Percentiles rank a stretch among this genome's conserved stretches.
Evolutionary conservation across 2,888 invertebrate genomes (phyloP).

Genomic region (Ophion ventricosus): DNA sequence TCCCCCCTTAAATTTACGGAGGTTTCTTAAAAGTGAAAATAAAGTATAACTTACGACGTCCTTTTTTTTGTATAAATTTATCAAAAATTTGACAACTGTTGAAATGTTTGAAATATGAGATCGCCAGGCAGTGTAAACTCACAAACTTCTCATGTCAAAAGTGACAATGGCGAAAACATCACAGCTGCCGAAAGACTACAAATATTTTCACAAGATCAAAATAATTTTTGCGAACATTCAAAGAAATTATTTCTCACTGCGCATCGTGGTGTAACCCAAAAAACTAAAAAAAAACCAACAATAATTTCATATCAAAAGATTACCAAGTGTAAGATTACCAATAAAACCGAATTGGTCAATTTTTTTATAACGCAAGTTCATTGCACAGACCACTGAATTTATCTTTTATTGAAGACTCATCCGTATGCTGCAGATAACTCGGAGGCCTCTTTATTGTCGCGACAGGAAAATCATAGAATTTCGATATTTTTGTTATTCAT

Average conservation of each 20-base stretch:
- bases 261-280: no score
- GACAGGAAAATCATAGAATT: slow-evolving; percentile 3
- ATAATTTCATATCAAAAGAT: not conserved
- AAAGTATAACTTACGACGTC: no score
- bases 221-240: not conserved
- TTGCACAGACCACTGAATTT: not conserved
- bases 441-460: not conserved
- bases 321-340: not conserved
- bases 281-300: no score
- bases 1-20: no score
- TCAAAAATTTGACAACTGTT: no score
- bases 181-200: not conserved
- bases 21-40: no score
- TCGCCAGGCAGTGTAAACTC: not conserved
- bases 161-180: not conserved
- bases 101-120: not conserved
- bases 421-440: not conserved
- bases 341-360: not conserved
- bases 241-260: not conserved
- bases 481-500: slow-evolving; percentile 59
- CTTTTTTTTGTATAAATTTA: no score
- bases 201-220: not conserved
- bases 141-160: not conserved
- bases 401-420: not conserved
- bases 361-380: not conserved